Base-by-base conservation (phyloP, 2,888 invertebrate genomes). In the Leucophora obtusa region DNA sequence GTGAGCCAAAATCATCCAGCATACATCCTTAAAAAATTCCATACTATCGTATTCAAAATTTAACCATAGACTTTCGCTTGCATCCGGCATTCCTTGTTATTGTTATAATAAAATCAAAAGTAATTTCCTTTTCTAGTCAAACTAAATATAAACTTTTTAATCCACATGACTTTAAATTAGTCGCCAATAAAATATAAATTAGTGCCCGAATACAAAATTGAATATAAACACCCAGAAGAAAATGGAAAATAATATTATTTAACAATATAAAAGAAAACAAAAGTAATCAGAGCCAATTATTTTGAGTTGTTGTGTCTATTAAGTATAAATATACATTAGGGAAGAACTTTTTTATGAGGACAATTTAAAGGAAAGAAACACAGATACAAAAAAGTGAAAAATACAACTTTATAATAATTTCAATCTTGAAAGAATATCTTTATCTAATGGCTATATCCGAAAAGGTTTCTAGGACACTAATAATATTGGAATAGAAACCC, bases 241-340 rank as follows among this genome's bases (percentile, higher is more conserved):
- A 56, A 47, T 2, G 2, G 11, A 24, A 56, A 68, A 65, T 43
- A n/a, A n/a, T n/a, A n/a, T n/a, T n/a, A 68, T 14, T 14, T 14
- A 10, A 38, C 38, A 11, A 38, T 10, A 47, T n/a, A 47, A 47
- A n/a, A 47, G 14, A n/a, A n/a, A 47, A 47, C 43, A 47, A 47
- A 80, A 72, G 21, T 58, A 66, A 75, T 75, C 75, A 71, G 21
- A 68, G 66, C 56, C 71, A 80, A 75, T 80, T 71, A 71, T 75
- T 62, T 62, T 62, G 51, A 71, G 51, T 62, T 75, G 38, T 62
- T 60, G 33, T 15, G 54, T 14, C 65, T 15, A 35, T 21, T 35
- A 18, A n/a, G n/a, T 1, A 47, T 47, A 47, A 47, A 47, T 47
- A 4, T n/a, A 47, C 43, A 47, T 1, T 10, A 38, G 38, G 38